Evolutionary conservation across 2,113 vertebrate genomes (phyloP), one percentile per base, ranked within the genome.

Genomic region (Athene noctua): DNA sequence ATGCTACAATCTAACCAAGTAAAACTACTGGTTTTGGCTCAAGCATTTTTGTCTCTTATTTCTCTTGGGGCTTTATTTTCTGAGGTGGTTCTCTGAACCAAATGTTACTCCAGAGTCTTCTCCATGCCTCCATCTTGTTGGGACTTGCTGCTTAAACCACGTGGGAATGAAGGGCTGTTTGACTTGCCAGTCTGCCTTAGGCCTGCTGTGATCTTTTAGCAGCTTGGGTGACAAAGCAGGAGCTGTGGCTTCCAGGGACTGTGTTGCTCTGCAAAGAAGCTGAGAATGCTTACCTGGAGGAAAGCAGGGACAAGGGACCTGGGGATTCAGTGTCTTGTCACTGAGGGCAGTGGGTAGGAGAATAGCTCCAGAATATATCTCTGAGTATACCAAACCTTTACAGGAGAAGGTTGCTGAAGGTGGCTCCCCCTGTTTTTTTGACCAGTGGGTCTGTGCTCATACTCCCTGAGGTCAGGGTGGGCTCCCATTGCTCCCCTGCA

Each of bases 391-490:
- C 9, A 5, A 81, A 11, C 11, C 6, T 10, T 22, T 57, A 23
- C 8, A 15, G 62, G 10, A 86, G 89, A 51, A 82, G 46, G 25
- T 0, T 47, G 38, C 23, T 25, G 19, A 85, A 15, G 1, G 7
- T 27, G 27, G 27, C 19, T 81, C 8, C 13, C 34, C 10, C 17
- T 32, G 13, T 47, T 79, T 22, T 47, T 71, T 73, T 55, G n/a
- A 34, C 15, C 6, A 17, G 32, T 0, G 0, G 23, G 29, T 71
- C 7, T 1, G 10, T 3, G 7, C 38, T 91, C 14, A 23, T 11
- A 19, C 9, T 26, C 32, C 15, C 18, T 0, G 6, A 78, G 19
- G 38, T 21, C 2, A 3, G 21, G 21, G 23, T 29, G 46, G 61
- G 65, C n/a, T 94, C 38, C 73, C 9, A 1, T 11, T 73, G 54